Conservation (phyloP, 2,888 invertebrate genomes). For the Heliconius cydno region DNA sequence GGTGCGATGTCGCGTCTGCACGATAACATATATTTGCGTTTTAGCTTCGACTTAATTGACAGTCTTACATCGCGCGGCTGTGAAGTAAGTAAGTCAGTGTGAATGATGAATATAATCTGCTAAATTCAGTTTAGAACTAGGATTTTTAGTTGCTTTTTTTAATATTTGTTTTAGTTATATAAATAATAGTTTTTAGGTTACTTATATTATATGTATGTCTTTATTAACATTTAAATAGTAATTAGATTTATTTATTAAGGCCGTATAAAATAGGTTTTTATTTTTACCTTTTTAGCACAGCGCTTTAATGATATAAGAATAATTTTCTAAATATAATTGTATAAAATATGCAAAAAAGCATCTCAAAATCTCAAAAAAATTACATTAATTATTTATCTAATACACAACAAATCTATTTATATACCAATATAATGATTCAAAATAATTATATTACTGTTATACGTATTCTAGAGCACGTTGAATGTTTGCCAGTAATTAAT, state of each 20-base stretch:
- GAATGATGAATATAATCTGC: neutral
- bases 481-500: constrained; percentile 64
- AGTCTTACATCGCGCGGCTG: constrained; percentile 41
- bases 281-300: too few relatives aligned
- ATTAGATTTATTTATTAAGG: too few relatives aligned
- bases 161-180: neutral
- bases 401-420: neutral
- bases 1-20: constrained; percentile 61
- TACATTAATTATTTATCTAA: neutral
- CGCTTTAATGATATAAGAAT: too few relatives aligned
- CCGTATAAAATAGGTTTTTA: too few relatives aligned
- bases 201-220: too few relatives aligned
- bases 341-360: too few relatives aligned
- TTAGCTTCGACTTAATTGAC: constrained; percentile 58
- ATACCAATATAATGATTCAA: neutral
- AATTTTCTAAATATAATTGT: too few relatives aligned
- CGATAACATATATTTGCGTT: constrained; percentile 64
- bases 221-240: too few relatives aligned
- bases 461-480: constrained; percentile 45
- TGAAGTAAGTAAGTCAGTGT: constrained; percentile 34
- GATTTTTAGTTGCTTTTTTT: neutral
- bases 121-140: neutral
- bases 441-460: constrained; percentile 39
- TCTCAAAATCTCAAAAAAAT: neutral
- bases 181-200: too few relatives aligned